These are phyloP conservation scores for Anoncus sp. DNA, from an alignment of 2,888 invertebrate genomes.

Conservation along the genomic window DNA sequence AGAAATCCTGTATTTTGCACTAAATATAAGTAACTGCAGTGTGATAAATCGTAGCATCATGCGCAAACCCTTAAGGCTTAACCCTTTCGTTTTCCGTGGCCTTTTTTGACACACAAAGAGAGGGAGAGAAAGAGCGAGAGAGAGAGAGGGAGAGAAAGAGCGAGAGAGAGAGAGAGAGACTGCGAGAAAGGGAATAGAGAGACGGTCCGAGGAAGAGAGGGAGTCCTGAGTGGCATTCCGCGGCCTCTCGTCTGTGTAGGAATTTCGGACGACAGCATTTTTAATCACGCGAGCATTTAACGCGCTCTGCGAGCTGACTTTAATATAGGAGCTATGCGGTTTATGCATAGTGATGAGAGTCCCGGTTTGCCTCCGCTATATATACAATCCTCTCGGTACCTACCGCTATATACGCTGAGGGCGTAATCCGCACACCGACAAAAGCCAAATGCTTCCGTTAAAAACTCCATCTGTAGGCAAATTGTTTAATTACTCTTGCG, in stretches of 20 bases:
- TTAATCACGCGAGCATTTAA: slow-evolving; percentile 81
- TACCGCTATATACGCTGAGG: neutral
- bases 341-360: slow-evolving; percentile 80
- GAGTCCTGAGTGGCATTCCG: slow-evolving; percentile 69
- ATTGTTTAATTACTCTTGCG: slow-evolving; percentile 81
- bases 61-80: slow-evolving; percentile 6
- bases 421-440: slow-evolving; percentile 62
- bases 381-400: slow-evolving; percentile 38
- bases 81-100: slow-evolving; percentile 9
- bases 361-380: slow-evolving; percentile 10
- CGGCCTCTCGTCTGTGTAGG: slow-evolving; percentile 70
- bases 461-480: slow-evolving; percentile 83
- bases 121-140: neutral
- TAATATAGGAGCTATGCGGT: slow-evolving; percentile 82
- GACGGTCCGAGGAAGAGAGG: too few relatives aligned
- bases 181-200: neutral
- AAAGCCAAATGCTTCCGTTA: slow-evolving; percentile 75
- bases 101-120: neutral
- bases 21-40: slow-evolving; percentile 35
- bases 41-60: slow-evolving; percentile 33
- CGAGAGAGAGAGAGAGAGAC: neutral
- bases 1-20: slow-evolving; percentile 16
- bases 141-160: slow-evolving; percentile 7
- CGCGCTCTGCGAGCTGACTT: slow-evolving; percentile 70
- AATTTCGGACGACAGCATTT: slow-evolving; percentile 80